These are phyloP conservation scores for Nothocercus nigrocapillus DNA, from an alignment of 2,113 vertebrate genomes.

Conservation along the genomic window DNA sequence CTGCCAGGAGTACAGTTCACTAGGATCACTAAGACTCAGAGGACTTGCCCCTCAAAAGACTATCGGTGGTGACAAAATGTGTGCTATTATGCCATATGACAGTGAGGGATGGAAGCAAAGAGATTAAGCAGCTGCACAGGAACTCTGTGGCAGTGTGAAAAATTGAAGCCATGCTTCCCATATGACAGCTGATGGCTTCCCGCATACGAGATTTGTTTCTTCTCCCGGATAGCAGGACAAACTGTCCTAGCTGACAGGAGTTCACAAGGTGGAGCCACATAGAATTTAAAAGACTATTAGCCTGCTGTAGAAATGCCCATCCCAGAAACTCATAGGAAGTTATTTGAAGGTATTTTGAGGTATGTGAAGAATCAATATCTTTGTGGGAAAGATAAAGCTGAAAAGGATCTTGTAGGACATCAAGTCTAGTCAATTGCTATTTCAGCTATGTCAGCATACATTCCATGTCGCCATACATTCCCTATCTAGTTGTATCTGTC, in stretches of 20 bases:
- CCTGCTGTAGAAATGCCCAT: fast-evolving
- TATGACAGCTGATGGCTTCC: background rate
- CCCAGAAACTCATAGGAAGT: background rate
- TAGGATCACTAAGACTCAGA: background rate
- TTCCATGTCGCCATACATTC: background rate
- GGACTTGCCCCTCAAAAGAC: background rate
- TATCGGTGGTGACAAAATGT: background rate
- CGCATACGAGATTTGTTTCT: background rate
- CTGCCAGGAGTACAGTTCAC: background rate
- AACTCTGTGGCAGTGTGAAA: background rate
- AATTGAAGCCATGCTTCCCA: background rate
- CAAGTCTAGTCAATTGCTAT: background rate
- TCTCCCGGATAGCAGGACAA: background rate
- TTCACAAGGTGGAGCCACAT: fast-evolving
- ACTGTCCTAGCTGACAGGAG: background rate
- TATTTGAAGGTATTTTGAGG: background rate
- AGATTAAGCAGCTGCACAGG: background rate
- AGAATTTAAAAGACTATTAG: background rate
- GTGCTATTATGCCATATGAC: background rate
- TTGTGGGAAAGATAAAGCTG: background rate
- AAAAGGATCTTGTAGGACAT: conserved; percentile 13
- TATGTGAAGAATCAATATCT: background rate
- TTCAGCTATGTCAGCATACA: background rate
- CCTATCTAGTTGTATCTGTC: background rate
- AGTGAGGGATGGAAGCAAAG: background rate